A percentile compares a stretch with the other conserved stretches of the same genome.
Evolutionary conservation across 2,797 vertebrate genomes (phyloP).

Genomic region (Chaenodraco wilsoni): DNA sequence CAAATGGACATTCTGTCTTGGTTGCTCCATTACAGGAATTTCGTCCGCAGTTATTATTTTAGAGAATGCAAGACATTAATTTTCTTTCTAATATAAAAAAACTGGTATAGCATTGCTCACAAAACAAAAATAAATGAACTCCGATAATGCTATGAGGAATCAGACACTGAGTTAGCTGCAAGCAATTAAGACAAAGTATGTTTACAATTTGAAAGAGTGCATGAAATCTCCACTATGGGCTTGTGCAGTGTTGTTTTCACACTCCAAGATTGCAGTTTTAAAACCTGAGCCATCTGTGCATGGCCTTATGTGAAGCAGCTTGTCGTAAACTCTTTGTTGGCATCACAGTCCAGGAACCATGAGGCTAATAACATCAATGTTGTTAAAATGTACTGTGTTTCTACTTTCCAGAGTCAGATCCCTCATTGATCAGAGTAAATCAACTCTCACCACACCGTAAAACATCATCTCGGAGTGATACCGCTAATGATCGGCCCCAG

Average conservation of each 20-base stretch:
- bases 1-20: neutral
- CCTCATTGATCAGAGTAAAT: constrained; percentile 76
- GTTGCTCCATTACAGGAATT: neutral
- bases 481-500: constrained; percentile 69
- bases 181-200: neutral
- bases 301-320: constrained; percentile 71
- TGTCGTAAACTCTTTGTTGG: constrained; percentile 78
- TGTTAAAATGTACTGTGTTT: constrained; percentile 77
- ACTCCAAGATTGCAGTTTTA: constrained; percentile 54
- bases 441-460: constrained; percentile 70
- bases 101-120: too few relatives aligned
- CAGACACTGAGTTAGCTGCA: neutral
- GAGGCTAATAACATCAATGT: constrained; percentile 74
- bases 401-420: constrained; percentile 66
- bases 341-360: constrained; percentile 59
- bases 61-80: neutral
- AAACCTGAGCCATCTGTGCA: constrained; percentile 66
- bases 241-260: constrained; percentile 45
- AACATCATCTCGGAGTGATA: constrained; percentile 72
- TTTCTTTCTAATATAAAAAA: neutral
- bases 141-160: neutral
- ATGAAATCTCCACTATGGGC: constrained; percentile 29
- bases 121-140: neutral
- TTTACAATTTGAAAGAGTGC: constrained; percentile 23
- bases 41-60: neutral